These are phyloP conservation scores for Cephus rjabovi DNA, from an alignment of 2,888 invertebrate species.

Conservation along the genomic window DNA sequence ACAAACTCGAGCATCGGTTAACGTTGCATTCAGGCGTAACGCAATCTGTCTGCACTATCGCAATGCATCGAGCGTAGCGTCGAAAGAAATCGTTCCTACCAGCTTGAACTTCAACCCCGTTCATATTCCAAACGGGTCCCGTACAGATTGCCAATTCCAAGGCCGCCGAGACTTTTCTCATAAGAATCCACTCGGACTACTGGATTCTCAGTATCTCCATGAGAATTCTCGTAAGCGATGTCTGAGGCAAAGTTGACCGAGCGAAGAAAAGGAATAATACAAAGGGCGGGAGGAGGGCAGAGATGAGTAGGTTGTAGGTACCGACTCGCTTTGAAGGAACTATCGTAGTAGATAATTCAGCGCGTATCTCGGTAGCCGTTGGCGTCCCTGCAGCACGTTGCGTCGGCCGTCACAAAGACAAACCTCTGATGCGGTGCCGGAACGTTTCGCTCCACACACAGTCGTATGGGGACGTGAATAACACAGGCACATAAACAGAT, in stretches of 20 bases:
- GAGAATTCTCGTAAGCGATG: background rate
- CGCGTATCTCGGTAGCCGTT: slow-evolving; percentile 65
- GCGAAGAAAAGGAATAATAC: slow-evolving; percentile 12
- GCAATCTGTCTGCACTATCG: slow-evolving; percentile 44
- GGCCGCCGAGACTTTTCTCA: background rate
- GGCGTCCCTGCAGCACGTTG: slow-evolving; percentile 52
- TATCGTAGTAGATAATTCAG: slow-evolving; percentile 63
- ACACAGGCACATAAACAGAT: slow-evolving; percentile 41
- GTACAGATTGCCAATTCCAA: background rate
- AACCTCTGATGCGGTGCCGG: slow-evolving; percentile 55
- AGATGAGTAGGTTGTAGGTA: slow-evolving; percentile 29
- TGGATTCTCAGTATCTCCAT: background rate
- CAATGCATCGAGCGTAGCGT: background rate
- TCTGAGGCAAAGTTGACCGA: slow-evolving; percentile 5
- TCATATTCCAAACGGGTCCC: background rate
- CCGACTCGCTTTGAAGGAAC: slow-evolving; percentile 50
- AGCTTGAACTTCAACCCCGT: background rate
- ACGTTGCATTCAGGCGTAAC: slow-evolving; percentile 41
- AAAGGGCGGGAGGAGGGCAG: slow-evolving; percentile 7
- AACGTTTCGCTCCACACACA: slow-evolving; percentile 58
- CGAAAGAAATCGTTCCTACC: background rate
- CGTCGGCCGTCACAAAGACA: slow-evolving; percentile 64
- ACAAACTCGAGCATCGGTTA: slow-evolving; percentile 48
- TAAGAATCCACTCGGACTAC: background rate
- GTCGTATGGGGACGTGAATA: slow-evolving; percentile 37